phyloP scores from a whole-genome alignment of 2,113 vertebrate species.

The Azemiops feae region DNA sequence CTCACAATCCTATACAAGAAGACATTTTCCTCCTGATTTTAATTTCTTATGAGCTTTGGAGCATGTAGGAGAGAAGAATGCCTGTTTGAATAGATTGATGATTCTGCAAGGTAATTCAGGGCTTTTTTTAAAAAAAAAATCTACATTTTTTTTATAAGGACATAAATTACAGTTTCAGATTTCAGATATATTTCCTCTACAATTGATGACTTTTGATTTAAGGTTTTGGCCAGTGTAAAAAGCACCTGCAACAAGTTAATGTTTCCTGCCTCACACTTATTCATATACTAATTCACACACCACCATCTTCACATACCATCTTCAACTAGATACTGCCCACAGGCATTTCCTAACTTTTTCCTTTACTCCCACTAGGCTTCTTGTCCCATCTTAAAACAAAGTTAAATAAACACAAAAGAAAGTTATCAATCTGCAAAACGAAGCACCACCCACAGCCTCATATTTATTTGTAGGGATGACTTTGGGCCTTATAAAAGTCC shows the following conservation, averaged over 20 bases:
- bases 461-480: not conserved
- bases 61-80: not conserved
- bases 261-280: not conserved
- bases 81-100: not conserved
- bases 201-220: not conserved
- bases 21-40: not conserved
- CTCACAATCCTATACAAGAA: not conserved
- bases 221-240: not conserved
- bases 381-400: not conserved
- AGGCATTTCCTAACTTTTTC: not conserved
- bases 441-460: not conserved
- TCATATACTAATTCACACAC: no score
- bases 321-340: not conserved
- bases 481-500: not conserved
- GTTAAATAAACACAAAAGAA: not conserved
- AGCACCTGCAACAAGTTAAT: not conserved
- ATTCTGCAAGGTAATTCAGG: not conserved
- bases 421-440: not conserved
- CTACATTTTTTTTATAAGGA: not conserved
- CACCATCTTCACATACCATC: not conserved
- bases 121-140: not conserved
- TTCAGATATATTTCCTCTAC: not conserved
- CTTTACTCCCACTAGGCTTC: not conserved
- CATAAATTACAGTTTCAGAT: not conserved
- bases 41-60: not conserved